phyloP scores from a whole-genome alignment of 2,113 vertebrate species.

The Sprattus sprattus region DNA sequence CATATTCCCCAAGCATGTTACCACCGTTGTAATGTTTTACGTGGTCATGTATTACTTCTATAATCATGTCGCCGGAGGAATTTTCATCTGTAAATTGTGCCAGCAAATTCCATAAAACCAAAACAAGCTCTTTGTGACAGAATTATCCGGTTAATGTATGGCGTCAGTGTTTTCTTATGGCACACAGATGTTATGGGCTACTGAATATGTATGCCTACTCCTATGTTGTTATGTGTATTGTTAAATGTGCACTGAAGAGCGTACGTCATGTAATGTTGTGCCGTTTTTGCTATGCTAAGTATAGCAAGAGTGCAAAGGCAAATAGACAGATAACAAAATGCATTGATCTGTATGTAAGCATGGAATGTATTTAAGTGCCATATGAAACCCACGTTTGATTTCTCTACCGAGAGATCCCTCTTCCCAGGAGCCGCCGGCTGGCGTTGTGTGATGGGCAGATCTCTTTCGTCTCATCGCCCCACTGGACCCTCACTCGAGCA shows the following conservation, averaged over 20 bases:
- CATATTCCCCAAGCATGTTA: neutral
- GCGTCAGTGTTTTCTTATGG: neutral
- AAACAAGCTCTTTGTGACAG: neutral
- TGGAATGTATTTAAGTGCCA: neutral
- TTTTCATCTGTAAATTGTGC: neutral
- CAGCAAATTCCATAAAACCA: neutral
- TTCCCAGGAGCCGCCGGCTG: neutral
- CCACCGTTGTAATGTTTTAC: neutral
- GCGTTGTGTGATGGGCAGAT: neutral
- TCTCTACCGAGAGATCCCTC: neutral
- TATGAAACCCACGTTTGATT: neutral
- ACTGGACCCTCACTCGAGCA: neutral
- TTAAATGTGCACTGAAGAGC: neutral
- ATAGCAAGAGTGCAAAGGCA: neutral
- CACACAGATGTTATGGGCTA: neutral
- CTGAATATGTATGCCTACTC: neutral
- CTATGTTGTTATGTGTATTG: neutral
- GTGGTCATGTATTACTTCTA: neutral
- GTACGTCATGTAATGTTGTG: neutral
- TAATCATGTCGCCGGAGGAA: neutral
- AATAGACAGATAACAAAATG: neutral
- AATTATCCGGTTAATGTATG: neutral
- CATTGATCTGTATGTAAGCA: too few species aligned
- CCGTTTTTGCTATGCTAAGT: neutral
- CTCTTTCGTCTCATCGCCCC: neutral